These are phyloP conservation scores for Aphodius sticticus DNA, from an alignment of 2,888 invertebrate genomes.

Conservation along the genomic window DNA sequence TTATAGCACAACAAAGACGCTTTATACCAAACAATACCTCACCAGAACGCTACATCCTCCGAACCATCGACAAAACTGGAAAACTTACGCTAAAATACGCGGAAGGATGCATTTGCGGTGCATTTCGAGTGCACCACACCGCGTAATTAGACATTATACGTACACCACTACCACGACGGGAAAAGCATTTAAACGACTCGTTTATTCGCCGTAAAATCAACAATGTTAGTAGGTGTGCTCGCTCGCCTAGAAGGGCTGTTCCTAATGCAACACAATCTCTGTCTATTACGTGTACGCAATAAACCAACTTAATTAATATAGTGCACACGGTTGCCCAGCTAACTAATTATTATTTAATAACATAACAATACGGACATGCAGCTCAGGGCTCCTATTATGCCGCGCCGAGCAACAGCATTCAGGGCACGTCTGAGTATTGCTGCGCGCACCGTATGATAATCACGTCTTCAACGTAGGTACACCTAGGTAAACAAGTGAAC, in stretches of 20 bases:
- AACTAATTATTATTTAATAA: background rate
- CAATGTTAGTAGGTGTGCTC: conserved; percentile 4
- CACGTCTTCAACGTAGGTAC: background rate
- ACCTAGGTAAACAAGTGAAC: background rate
- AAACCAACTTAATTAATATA: background rate
- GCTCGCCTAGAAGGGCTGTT: background rate
- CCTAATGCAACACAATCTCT: background rate
- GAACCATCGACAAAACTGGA: background rate
- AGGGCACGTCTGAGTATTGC: background rate
- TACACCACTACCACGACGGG: background rate
- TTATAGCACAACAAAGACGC: too few species aligned
- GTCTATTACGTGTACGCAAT: conserved; percentile 4
- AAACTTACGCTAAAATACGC: background rate
- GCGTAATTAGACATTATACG: background rate
- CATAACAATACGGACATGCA: background rate
- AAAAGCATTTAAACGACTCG: background rate
- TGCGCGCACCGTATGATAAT: background rate
- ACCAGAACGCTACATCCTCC: background rate
- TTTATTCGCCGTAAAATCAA: background rate
- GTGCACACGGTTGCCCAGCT: background rate
- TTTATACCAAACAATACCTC: too few species aligned
- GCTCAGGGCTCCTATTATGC: background rate
- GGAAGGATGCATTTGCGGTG: background rate
- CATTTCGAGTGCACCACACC: background rate
- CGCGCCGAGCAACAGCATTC: background rate